Evolutionary conservation across 2,113 vertebrate species (phyloP), one percentile per base, ranked within the genome.

Genomic region (Brachirus orientalis): DNA sequence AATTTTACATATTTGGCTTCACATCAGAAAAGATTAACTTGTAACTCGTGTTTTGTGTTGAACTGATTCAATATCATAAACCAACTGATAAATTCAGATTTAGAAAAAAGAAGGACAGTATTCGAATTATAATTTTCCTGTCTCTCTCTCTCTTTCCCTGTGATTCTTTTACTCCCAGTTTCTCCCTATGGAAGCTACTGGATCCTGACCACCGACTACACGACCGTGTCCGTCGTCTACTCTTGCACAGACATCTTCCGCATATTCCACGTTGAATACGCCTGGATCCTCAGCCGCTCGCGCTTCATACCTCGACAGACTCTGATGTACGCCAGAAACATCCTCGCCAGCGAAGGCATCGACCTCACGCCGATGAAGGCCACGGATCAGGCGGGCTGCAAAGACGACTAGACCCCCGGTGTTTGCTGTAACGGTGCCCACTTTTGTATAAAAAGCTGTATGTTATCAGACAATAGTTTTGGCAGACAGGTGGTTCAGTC

Each of bases 181-280:
- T 92, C 94, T 64, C 95, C 95, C 0, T 92, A 94, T 9, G 63
- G 90, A 2, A 93, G 95, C 0, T 95, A 97, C 88, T 95, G 93
- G 96, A 79, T 98, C 37, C 77, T 98, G 74, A 90, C 90, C 86
- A 98, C 96, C 0, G 96, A 97, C 91, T 98, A 97, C 7, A 87
- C 86, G 63, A 94, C 80, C 58, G 82, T 93, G 1, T 85, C 95
- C 0, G 87, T 97, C 0, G 94, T 97, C 10, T 98, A 97, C 87
- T 96, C 96, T 61, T 98, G 96, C 80, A 94, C 91, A 0, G 93
- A 92, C 41, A 62, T 96, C 62, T 54, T 97, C 36, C 86, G 91
- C 82, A 20, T 97, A 4, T 96, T 97, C 72, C 95, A 94, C 9
- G 8, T 95, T 1, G 95, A 95, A 10, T 93, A 84, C 0, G 92